Conservation (phyloP, 2,113 vertebrate species). For the Morone saxatilis region DNA sequence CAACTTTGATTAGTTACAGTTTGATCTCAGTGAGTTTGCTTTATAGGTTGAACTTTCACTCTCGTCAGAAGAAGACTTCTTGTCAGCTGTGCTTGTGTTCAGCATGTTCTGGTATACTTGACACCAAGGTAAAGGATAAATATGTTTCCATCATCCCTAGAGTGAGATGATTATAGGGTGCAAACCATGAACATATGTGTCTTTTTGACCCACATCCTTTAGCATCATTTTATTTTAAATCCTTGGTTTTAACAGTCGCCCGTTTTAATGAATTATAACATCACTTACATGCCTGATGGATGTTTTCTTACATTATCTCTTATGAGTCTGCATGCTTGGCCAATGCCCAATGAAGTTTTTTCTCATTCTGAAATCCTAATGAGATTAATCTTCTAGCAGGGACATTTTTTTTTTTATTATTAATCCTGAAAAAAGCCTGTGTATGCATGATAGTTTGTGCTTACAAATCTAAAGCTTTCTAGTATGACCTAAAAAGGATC, state of each 20-base stretch:
- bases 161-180: constrained; percentile 9
- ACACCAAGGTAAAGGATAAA: no score
- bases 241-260: constrained; percentile 6
- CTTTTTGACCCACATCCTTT: not conserved
- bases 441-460: not conserved
- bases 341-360: not conserved
- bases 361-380: not conserved
- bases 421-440: not conserved
- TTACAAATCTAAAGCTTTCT: not conserved
- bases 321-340: not conserved
- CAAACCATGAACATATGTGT: not conserved
- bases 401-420: not conserved
- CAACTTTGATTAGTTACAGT: not conserved
- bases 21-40: not conserved
- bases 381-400: not conserved
- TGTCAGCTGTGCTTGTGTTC: not conserved
- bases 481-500: not conserved
- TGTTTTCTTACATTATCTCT: not conserved
- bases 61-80: not conserved
- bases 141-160: not conserved
- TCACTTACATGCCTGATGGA: not conserved
- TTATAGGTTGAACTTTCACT: not conserved
- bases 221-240: constrained; percentile 2
- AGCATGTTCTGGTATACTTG: not conserved
- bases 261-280: not conserved